These are phyloP conservation scores for Sterna hirundo DNA, from an alignment of 2,113 vertebrate species.

Conservation along the genomic window DNA sequence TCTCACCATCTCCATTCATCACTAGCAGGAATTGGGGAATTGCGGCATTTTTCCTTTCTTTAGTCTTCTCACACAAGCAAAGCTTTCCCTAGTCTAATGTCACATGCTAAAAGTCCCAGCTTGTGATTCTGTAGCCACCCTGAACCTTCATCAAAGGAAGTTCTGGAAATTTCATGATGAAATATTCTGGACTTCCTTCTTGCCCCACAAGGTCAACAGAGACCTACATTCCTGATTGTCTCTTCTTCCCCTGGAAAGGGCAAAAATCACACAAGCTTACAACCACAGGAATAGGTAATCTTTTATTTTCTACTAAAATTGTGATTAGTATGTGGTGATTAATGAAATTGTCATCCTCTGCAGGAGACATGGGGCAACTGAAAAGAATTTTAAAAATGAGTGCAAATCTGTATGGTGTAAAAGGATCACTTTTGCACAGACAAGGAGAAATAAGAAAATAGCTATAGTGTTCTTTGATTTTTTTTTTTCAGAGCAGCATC, in stretches of 20 bases:
- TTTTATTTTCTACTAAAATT: neutral
- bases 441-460: neutral
- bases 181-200: neutral
- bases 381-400: neutral
- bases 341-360: neutral
- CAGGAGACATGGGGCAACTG: neutral
- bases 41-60: neutral
- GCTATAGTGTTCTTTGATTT: neutral
- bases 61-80: neutral
- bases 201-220: neutral
- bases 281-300: neutral
- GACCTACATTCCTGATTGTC: neutral
- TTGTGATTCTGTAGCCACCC: neutral
- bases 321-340: neutral
- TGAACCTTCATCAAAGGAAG: neutral
- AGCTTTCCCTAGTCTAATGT: neutral
- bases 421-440: neutral
- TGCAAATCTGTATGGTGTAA: neutral
- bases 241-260: neutral
- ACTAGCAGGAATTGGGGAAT: neutral
- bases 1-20: neutral
- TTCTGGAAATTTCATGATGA: neutral
- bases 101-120: neutral
- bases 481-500: neutral
- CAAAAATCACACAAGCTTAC: neutral